A percentile compares a stretch with the other conserved stretches of the same genome.
These are phyloP conservation scores for Nephrocerus scutellatus DNA, from an alignment of 2,888 invertebrate species.

Conservation along the genomic window DNA sequence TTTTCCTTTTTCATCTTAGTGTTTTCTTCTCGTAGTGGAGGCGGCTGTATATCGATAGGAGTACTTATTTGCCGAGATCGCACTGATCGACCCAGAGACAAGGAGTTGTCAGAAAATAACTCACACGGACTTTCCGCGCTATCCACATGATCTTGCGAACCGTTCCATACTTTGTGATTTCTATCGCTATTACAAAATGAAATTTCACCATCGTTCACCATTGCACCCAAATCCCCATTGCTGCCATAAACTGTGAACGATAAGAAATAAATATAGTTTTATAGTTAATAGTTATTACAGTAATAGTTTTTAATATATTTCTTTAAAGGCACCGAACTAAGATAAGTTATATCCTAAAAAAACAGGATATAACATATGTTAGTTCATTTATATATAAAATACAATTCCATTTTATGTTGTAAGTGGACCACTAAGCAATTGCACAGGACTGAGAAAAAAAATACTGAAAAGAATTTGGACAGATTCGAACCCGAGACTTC, in stretches of 20 bases:
- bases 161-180: slow-evolving; percentile 91
- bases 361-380: too few species aligned
- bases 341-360: too few species aligned
- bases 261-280: too few species aligned
- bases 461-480: too few species aligned
- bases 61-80: slow-evolving; percentile 75
- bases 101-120: slow-evolving; percentile 50
- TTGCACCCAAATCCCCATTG: slow-evolving; percentile 48
- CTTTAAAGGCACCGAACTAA: too few species aligned
- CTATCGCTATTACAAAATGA: slow-evolving; percentile 86
- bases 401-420: too few species aligned
- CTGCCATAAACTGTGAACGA: slow-evolving; percentile 49
- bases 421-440: too few species aligned
- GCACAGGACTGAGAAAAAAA: too few species aligned
- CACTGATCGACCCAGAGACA: slow-evolving; percentile 58
- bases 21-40: slow-evolving; percentile 64
- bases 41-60: slow-evolving; percentile 77
- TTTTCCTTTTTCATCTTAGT: slow-evolving; percentile 54
- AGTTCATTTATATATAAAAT: too few species aligned
- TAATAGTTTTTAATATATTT: too few species aligned
- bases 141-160: slow-evolving; percentile 67
- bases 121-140: slow-evolving; percentile 65
- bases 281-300: too few species aligned
- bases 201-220: slow-evolving; percentile 62
- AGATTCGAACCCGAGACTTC: too few species aligned